phyloP scores from a whole-genome alignment of 2,797 vertebrate species.

The Morelia viridis region DNA sequence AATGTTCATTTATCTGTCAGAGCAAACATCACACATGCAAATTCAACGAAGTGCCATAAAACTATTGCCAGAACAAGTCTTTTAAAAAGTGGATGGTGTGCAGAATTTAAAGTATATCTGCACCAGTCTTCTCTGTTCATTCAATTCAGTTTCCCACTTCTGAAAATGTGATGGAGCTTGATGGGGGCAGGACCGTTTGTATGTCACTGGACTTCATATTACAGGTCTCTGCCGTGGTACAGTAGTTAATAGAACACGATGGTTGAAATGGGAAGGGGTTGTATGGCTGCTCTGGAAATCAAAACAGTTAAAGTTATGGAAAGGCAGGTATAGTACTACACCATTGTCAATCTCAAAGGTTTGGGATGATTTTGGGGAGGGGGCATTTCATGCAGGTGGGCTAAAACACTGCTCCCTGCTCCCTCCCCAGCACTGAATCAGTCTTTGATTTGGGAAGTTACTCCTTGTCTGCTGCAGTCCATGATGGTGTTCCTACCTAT shows the following conservation, averaged over 20 bases:
- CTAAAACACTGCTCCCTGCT: too few species aligned
- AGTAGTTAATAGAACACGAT: too few species aligned
- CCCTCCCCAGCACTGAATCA: too few species aligned
- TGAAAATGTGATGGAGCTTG: neutral
- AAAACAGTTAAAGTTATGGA: too few species aligned
- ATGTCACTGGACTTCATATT: too few species aligned
- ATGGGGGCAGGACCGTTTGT: neutral
- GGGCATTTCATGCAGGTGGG: too few species aligned
- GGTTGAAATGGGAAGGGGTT: neutral
- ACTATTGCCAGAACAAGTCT: neutral
- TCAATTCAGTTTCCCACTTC: neutral
- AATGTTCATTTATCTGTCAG: neutral
- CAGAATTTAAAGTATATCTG: neutral
- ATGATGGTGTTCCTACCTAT: too few species aligned
- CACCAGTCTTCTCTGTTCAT: neutral
- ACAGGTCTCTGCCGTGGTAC: neutral
- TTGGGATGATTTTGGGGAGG: too few species aligned
- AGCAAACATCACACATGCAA: neutral
- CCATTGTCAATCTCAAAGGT: neutral
- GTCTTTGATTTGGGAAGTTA: too few species aligned
- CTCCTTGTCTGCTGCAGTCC: too few species aligned
- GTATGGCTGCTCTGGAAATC: too few species aligned
- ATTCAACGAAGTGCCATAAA: neutral
- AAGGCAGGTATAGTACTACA: too few species aligned
- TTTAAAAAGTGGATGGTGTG: neutral